Percentiles rank a stretch among this genome's conserved stretches.
Evolutionary conservation across 2,797 vertebrate species (phyloP).

Genomic region (Coregonus sp.): DNA sequence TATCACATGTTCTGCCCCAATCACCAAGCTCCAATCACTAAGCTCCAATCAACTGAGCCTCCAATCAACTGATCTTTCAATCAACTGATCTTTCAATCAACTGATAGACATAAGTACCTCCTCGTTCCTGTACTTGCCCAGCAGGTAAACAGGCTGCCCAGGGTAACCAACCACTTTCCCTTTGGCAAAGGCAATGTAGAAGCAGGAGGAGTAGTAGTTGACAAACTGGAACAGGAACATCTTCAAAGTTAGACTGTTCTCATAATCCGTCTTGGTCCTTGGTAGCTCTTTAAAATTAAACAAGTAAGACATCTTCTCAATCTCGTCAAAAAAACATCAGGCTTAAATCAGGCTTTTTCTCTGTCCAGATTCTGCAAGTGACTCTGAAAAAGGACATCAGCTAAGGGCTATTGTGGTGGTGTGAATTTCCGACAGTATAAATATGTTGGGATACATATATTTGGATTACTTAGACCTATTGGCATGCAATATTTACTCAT

Average conservation of each 20-base stretch:
- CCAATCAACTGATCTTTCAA: neutral
- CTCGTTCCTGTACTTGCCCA: constrained; percentile 89
- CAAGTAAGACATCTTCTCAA: constrained; percentile 6
- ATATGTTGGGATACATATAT: neutral
- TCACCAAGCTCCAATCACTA: neutral
- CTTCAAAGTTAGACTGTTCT: constrained; percentile 94
- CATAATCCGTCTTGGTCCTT: constrained; percentile 90
- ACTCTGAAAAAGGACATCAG: neutral
- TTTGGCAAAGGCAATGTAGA: constrained; percentile 95
- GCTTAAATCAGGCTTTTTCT: neutral
- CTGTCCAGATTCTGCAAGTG: neutral
- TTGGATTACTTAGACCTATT: too few species aligned
- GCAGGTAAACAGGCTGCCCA: constrained; percentile 84
- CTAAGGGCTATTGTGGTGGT: neutral
- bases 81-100: neutral
- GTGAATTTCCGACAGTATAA: neutral
- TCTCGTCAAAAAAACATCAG: neutral
- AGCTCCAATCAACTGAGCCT: neutral
- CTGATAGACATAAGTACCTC: constrained; percentile 74
- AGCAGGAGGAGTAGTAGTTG: constrained; percentile 96
- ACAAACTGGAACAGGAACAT: constrained; percentile 98
- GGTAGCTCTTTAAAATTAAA: constrained; percentile 81
- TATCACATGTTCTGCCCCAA: neutral
- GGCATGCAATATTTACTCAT: too few species aligned
- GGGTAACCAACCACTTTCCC: constrained; percentile 90